These are phyloP conservation scores for Mastomys coucha DNA, from an alignment of 2,113 vertebrate genomes.

Conservation along the genomic window DNA sequence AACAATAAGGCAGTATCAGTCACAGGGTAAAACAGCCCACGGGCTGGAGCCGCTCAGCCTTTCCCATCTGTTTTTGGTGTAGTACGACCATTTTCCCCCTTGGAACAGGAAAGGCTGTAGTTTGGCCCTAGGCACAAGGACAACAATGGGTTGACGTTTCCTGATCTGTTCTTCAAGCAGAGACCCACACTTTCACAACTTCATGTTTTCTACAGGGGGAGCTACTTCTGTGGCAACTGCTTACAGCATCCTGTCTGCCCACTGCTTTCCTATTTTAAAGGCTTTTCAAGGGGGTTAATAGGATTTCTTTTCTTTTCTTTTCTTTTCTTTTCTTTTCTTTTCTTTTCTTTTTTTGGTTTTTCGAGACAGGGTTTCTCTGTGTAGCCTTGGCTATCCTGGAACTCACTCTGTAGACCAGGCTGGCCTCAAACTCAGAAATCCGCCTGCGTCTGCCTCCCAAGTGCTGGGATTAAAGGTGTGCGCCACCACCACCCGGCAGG, in stretches of 20 bases:
- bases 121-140: background rate
- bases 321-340: no score
- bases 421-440: no score
- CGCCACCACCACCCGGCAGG: no score
- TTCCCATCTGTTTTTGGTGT: background rate
- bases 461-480: no score
- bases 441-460: no score
- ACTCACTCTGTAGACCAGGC: no score
- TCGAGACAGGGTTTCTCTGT: no score
- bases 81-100: background rate
- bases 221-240: background rate
- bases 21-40: background rate
- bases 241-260: background rate
- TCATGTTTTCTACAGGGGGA: background rate
- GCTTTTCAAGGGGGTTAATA: background rate
- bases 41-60: background rate
- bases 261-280: background rate
- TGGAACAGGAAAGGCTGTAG: constrained; percentile 61
- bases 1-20: constrained; percentile 54
- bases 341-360: no score
- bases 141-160: background rate
- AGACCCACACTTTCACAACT: background rate
- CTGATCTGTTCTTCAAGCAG: background rate
- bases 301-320: no score
- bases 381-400: no score